Evolutionary conservation across 2,888 invertebrate species (phyloP).

Genomic region (Trilocha varians): DNA sequence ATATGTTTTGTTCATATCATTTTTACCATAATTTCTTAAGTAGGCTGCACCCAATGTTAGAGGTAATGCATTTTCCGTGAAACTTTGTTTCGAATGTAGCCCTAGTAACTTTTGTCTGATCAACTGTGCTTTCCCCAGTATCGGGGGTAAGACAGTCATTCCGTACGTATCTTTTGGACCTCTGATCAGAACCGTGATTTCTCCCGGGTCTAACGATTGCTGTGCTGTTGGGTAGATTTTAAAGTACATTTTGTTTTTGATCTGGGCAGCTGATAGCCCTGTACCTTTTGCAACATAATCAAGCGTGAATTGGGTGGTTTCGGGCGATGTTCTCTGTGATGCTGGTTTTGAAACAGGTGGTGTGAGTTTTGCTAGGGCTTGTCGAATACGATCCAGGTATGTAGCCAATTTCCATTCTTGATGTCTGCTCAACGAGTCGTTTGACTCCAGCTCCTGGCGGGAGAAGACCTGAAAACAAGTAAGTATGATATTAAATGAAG

Average conservation of each 20-base stretch:
- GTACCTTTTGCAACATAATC: constrained; percentile 75
- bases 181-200: constrained; percentile 60
- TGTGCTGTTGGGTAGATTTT: constrained; percentile 73
- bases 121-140: constrained; percentile 60
- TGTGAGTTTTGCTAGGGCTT: constrained; percentile 52
- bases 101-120: constrained; percentile 59
- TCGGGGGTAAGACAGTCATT: constrained; percentile 51
- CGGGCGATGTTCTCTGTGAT: constrained; percentile 47
- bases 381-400: constrained; percentile 65
- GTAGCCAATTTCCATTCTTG: constrained; percentile 72
- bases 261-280: constrained; percentile 73
- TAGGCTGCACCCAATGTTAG: constrained; percentile 60
- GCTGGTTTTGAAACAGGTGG: constrained; percentile 51
- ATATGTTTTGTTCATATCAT: constrained; percentile 61
- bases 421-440: constrained; percentile 57
- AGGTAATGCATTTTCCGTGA: constrained; percentile 53
- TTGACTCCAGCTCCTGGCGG: constrained; percentile 67
- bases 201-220: constrained; percentile 59
- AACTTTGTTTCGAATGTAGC: constrained; percentile 43
- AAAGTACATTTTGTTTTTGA: constrained; percentile 68
- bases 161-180: constrained; percentile 66
- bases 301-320: constrained; percentile 51
- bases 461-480: constrained; percentile 68
- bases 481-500: too few relatives aligned
- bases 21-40: constrained; percentile 55